Percentiles rank a stretch among this genome's conserved stretches.
These are phyloP conservation scores for Zele albiditarsus DNA, from an alignment of 2,888 invertebrate species.

Conservation along the genomic window DNA sequence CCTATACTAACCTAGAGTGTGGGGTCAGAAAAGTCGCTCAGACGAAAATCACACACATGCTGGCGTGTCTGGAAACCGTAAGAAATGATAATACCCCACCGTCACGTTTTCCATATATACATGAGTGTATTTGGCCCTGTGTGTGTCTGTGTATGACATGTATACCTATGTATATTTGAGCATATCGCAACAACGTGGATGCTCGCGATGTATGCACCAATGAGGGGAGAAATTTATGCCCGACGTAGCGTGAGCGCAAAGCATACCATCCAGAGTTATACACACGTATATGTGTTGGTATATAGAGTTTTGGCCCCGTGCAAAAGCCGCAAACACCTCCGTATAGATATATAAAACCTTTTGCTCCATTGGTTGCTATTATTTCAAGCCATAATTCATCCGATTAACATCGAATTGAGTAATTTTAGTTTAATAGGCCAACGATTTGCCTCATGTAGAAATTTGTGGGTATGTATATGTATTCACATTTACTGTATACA, in stretches of 20 bases:
- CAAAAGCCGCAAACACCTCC: constrained; percentile 34
- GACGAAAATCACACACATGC: constrained; percentile 39
- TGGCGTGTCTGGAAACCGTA: constrained; percentile 56
- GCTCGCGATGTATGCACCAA: constrained; percentile 49
- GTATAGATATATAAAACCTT: constrained; percentile 18
- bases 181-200: constrained; percentile 44
- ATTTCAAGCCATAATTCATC: constrained; percentile 42
- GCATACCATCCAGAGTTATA: constrained; percentile 43
- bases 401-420: constrained; percentile 55
- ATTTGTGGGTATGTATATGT: background rate
- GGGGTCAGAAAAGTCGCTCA: constrained; percentile 25
- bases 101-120: constrained; percentile 38
- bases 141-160: constrained; percentile 34
- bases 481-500: background rate
- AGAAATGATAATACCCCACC: constrained; percentile 57
- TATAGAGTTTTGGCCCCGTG: constrained; percentile 18
- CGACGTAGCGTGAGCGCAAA: constrained; percentile 57
- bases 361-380: constrained; percentile 23
- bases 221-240: constrained; percentile 57
- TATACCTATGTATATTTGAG: constrained; percentile 22
- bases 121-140: constrained; percentile 25
- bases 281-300: constrained; percentile 8
- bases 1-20: constrained; percentile 16
- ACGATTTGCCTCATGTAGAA: constrained; percentile 6
- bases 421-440: constrained; percentile 49